Base-by-base conservation (phyloP, 2,888 invertebrate genomes). In the Calliphora vomitoria region DNA sequence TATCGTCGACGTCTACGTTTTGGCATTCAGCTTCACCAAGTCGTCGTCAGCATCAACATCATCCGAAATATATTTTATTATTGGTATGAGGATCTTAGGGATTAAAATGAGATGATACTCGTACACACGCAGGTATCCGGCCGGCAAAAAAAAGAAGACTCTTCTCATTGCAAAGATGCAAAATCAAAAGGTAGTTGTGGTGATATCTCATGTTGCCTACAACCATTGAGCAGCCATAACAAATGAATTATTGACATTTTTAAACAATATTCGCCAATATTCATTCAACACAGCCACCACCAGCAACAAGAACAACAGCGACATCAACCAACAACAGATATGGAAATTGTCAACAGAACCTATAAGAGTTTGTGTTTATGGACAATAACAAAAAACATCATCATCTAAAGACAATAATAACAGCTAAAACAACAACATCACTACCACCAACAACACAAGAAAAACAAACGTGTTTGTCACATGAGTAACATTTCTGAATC, bases 171-270 rank as follows among this genome's bases (percentile, higher is more conserved):
- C 13, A 41, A 62, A 69, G 79, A 79, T 80, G 69, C 75, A 60
- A 69, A 81, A 80, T 62, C 15, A 60, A 85, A 85, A 82, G 75
- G 82, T 60, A 74, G 71, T 66, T 41, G 41, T 79, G 80, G 88
- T 90, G 90, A 91, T 92, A 92, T 92, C 92, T 91, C 91, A 90
- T 90, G 91, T 90, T 90, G 91, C 89, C 89, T 89, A 80, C 81
- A 89, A 92, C 92, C 90, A 92, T 92, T 93, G 93, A 92, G 93
- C 93, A 93, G 92, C 92, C 93, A 93, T 93, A 93, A 92, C 93
- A 93, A 93, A 93, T 93, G 93, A 93, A 93, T 93, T 93, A 93
- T 93, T 93, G 93, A 93, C 93, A 91, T 91, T 93, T 93, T 93
- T 93, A 93, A 93, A 93, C 93, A 92, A 92, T 93, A 93, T 92